Base-by-base conservation (phyloP, 2,888 invertebrate genomes). In the Zygothrica quintamaculata region DNA sequence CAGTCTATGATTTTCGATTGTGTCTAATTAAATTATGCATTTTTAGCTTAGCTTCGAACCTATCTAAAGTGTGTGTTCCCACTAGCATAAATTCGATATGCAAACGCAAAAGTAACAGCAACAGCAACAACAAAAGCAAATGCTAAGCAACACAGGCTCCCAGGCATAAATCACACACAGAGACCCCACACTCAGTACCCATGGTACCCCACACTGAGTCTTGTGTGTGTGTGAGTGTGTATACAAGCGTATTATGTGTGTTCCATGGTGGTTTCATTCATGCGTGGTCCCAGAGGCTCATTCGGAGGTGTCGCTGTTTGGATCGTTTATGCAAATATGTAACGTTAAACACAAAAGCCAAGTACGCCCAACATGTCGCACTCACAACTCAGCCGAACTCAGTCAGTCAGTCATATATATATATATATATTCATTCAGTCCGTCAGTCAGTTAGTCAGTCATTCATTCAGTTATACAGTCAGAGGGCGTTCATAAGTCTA, bases 251-350 rank as follows among this genome's bases (percentile, higher is more conserved):
- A 12, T 12, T 12, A 12, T 34, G 7, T 34, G 26, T 36, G n/a
- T 43, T 42, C 18, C 33, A 47, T 50, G 56, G 50, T 51, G 31
- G 34, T 56, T 52, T 39, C 82, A 87, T 85, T 85, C 86, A 80
- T 87, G 79, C 79, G 79, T 79, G 87, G 87, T 81, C 58, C 42
- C 74, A 84, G 60, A 25, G 51, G 59, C 73, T 51, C 86, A 87
- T 87, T 79, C 65, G 75, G 66, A 80, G 79, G 79, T 80, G 79
- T 80, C 84, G 81, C 64, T 68, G 64, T 60, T 77, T 50, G 61
- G 65, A 74, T 68, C 76, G 84, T 75, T 84, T 88, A 84, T 84
- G 82, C 88, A 87, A 84, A 84, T 82, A 60, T 48, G 61, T 60
- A 57, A 59, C 65, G 50, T 56, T 58, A 58, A 78, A 76, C 81